phyloP scores from a whole-genome alignment of 2,113 vertebrate genomes.

The Australoheros scitulus region DNA sequence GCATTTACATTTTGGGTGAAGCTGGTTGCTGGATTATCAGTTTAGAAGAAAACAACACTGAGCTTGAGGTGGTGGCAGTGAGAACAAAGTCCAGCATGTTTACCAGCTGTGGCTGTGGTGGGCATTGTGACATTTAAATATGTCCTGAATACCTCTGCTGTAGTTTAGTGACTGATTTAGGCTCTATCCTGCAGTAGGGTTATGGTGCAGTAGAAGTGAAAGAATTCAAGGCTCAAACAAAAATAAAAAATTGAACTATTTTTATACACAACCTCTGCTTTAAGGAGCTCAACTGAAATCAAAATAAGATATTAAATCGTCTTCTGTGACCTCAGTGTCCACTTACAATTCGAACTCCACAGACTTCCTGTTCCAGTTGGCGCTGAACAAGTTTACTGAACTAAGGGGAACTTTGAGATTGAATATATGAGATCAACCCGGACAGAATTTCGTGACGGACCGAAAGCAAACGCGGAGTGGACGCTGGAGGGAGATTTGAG shows the following conservation, averaged over 20 bases:
- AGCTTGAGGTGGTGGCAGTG: too few relatives aligned
- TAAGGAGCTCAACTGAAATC: neutral
- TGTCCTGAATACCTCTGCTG: neutral
- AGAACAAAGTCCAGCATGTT: neutral
- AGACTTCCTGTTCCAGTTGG: neutral
- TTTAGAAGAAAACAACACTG: neutral
- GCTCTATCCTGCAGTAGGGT: neutral
- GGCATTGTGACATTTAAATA: neutral
- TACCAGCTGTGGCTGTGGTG: neutral
- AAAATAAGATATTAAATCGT: too few relatives aligned
- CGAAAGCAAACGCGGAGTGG: neutral
- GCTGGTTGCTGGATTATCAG: neutral
- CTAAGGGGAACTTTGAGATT: conserved; percentile 1
- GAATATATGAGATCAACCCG: conserved; percentile 1
- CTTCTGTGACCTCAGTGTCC: neutral
- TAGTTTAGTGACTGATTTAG: neutral
- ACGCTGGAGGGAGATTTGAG: conserved; percentile 73
- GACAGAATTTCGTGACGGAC: conserved; percentile 40
- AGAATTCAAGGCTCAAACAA: neutral
- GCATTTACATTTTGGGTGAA: neutral
- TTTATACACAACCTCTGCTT: too few relatives aligned
- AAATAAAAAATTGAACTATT: neutral
- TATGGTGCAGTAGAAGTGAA: neutral
- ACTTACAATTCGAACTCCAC: too few relatives aligned
- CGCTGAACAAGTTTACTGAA: neutral